These are phyloP conservation scores for Oxyura jamaicensis DNA, from an alignment of 2,113 vertebrate species.

Conservation along the genomic window DNA sequence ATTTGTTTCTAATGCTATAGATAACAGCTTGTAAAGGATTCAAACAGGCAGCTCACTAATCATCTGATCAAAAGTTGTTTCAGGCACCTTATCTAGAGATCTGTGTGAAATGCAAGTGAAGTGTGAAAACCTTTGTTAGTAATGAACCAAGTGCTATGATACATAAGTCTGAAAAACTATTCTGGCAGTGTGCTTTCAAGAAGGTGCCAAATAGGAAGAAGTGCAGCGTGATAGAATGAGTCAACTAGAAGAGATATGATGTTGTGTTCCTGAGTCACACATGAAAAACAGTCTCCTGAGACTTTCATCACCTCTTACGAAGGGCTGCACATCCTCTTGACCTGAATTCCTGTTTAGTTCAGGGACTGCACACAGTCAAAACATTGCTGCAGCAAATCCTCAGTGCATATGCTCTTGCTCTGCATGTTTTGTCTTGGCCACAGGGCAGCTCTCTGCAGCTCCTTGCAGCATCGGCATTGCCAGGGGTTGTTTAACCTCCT, in stretches of 20 bases:
- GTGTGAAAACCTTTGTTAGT: not conserved
- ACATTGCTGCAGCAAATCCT: not conserved
- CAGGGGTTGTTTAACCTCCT: not conserved
- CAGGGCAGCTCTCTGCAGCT: not conserved
- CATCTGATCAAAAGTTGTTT: not conserved
- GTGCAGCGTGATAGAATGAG: not conserved
- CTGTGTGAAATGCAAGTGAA: not conserved
- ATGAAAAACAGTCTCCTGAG: not conserved
- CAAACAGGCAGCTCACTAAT: not conserved
- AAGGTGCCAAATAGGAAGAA: not conserved
- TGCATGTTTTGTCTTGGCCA: not conserved
- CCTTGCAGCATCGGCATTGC: not conserved
- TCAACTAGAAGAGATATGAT: not conserved
- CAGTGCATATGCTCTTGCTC: rapidly evolving
- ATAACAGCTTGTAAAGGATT: not conserved
- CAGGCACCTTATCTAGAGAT: not conserved
- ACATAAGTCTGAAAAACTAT: not conserved
- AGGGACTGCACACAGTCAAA: not conserved
- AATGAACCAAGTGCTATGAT: not conserved
- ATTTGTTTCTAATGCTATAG: not conserved
- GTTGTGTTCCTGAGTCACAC: not conserved
- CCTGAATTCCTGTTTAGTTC: not conserved
- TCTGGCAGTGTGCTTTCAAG: not conserved
- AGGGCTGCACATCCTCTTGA: not conserved
- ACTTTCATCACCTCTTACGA: not conserved